Evolutionary conservation across 2,113 vertebrate genomes (phyloP).

Genomic region (Rhea americana): DNA sequence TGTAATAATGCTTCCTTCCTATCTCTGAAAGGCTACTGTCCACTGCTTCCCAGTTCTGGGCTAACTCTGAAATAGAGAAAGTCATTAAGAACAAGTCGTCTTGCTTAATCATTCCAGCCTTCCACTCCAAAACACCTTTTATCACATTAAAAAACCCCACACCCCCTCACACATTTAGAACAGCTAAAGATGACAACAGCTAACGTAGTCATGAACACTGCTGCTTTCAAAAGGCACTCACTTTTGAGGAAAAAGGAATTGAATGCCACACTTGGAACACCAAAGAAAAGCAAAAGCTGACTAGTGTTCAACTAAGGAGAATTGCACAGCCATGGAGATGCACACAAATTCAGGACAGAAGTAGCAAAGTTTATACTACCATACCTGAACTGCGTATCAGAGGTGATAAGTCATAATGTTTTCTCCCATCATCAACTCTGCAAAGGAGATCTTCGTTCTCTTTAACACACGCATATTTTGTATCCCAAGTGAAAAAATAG

Average conservation of each 20-base stretch:
- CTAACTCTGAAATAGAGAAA: conserved; percentile 72
- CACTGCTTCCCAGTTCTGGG: conserved; percentile 91
- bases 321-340: background rate
- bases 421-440: conserved; percentile 76
- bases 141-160: background rate
- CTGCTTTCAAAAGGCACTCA: background rate
- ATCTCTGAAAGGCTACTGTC: conserved; percentile 70
- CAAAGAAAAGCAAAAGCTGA: background rate
- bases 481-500: conserved; percentile 94
- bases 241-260: background rate
- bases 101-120: background rate
- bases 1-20: conserved; percentile 79
- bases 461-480: conserved; percentile 86
- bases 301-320: background rate
- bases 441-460: conserved; percentile 90
- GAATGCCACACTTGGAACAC: background rate
- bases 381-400: conserved; percentile 86
- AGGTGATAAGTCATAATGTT: conserved; percentile 87
- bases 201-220: background rate
- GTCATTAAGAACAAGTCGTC: background rate
- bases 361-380: background rate
- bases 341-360: background rate
- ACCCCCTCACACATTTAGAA: background rate
- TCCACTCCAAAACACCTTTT: background rate
- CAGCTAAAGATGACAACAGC: background rate